Evolutionary conservation across 2,797 vertebrate genomes (phyloP).

Genomic region (Gobio occitaniae): DNA sequence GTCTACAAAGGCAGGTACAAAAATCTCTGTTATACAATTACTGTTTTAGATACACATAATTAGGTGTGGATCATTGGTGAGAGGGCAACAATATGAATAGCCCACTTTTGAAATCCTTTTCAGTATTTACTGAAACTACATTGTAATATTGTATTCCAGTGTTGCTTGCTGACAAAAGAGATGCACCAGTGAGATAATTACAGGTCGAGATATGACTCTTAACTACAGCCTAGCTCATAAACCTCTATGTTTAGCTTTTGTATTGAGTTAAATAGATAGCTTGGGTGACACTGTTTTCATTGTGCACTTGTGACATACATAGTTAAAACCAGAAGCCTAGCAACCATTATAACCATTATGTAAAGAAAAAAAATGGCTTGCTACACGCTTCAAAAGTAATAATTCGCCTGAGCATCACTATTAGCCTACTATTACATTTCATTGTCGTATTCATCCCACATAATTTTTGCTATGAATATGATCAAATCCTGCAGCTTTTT

Average conservation of each 20-base stretch:
- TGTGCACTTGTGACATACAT: neutral
- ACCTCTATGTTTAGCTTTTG: slow-evolving; percentile 12
- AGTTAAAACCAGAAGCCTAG: slow-evolving; percentile 1
- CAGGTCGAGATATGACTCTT: neutral
- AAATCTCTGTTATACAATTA: neutral
- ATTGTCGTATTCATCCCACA: neutral
- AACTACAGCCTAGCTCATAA: slow-evolving; percentile 1
- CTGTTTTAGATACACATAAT: neutral
- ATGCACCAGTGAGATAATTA: slow-evolving; percentile 5
- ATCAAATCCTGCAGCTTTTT: neutral
- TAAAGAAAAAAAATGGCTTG: neutral
- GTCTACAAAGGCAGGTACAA: neutral
- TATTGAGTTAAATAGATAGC: neutral
- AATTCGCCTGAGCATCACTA: neutral
- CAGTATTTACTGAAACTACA: neutral
- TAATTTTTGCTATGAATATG: neutral
- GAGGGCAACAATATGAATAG: neutral
- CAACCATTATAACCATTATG: slow-evolving; percentile 7
- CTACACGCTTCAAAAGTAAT: neutral
- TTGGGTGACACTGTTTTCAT: neutral
- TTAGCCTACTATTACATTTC: neutral
- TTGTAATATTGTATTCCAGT: neutral
- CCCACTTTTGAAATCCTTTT: neutral
- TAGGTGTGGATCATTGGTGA: neutral
- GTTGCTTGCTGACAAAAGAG: neutral